Conservation (phyloP, 2,113 vertebrate species). For the Loxodonta africana region DNA sequence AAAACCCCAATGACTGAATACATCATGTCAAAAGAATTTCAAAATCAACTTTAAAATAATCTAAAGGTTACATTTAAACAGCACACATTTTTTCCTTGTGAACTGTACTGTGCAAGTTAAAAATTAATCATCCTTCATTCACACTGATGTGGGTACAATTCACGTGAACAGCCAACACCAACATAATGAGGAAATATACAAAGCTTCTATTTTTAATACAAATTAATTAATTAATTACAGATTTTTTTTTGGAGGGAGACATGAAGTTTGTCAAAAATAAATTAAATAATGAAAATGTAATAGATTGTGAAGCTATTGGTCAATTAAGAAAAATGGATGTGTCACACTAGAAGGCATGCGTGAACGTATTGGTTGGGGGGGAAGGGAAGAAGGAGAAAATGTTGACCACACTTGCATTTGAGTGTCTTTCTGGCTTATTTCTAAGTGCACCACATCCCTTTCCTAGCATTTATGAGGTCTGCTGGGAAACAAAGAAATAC, state of each 20-base stretch:
- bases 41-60: conserved; percentile 22
- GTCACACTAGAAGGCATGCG: neutral
- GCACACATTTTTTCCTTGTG: neutral
- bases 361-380: neutral
- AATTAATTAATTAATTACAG: neutral
- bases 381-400: neutral
- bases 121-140: neutral
- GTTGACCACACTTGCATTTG: neutral
- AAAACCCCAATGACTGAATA: neutral
- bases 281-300: neutral
- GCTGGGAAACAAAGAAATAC: conserved; percentile 67
- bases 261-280: neutral
- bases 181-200: neutral
- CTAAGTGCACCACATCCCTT: neutral
- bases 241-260: neutral
- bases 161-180: neutral
- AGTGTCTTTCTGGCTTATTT: conserved; percentile 25
- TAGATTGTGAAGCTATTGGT: neutral
- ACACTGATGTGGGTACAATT: neutral
- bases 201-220: neutral
- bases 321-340: neutral
- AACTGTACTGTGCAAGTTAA: neutral
- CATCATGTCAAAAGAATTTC: neutral
- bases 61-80: neutral
- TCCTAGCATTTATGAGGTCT: conserved; percentile 40